Conservation (phyloP, 2,113 vertebrate species). For the Todiramphus saurophagus region DNA sequence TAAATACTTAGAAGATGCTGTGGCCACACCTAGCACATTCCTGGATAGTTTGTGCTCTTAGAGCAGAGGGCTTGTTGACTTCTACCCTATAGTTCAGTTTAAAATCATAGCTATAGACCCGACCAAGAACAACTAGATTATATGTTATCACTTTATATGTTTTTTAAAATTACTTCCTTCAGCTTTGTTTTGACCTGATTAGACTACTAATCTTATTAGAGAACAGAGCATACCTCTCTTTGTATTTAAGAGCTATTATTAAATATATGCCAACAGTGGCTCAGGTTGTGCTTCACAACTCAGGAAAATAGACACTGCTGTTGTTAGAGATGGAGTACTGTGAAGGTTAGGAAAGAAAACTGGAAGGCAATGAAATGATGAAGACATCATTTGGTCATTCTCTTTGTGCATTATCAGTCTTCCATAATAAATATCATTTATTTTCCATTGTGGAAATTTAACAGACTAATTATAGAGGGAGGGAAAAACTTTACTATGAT, state of each 20-base stretch:
- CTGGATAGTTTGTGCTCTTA: not conserved
- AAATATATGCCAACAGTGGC: not conserved
- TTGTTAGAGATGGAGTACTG: not conserved
- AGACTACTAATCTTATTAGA: not conserved
- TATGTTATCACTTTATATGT: not conserved
- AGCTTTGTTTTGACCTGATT: not conserved
- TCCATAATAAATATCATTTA: not conserved
- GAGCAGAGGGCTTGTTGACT: not conserved
- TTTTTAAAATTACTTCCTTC: not conserved
- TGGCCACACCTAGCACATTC: not conserved
- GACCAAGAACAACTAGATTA: not conserved
- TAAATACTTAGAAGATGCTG: not conserved
- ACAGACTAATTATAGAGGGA: not conserved
- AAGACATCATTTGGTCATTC: not conserved
- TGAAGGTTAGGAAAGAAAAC: not conserved
- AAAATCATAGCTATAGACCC: not conserved
- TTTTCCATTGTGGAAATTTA: not conserved
- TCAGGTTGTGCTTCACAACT: not conserved
- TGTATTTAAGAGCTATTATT: not conserved
- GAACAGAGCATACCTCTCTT: not conserved
- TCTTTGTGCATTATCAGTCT: not conserved
- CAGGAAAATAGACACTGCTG: not conserved
- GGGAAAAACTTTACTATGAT: not conserved
- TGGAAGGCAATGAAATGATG: not conserved
- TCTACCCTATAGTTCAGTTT: not conserved